phyloP scores from a whole-genome alignment of 2,113 vertebrate species.

The Platysternon megacephalum region DNA sequence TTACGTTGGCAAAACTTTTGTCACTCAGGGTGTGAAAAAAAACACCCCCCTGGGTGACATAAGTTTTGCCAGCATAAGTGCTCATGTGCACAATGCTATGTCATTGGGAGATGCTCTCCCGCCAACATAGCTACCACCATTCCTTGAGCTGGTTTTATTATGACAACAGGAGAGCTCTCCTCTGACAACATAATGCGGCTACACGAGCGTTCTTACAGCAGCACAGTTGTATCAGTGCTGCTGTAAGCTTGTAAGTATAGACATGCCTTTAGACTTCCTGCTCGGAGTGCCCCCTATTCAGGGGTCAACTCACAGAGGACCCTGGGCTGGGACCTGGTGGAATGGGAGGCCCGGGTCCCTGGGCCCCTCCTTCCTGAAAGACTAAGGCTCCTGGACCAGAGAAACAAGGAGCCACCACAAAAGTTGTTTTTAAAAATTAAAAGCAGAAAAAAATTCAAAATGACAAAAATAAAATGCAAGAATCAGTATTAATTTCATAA shows the following conservation, averaged over 20 bases:
- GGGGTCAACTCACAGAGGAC: not conserved
- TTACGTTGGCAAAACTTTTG: not conserved
- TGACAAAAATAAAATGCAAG: not conserved
- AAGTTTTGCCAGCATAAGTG: not conserved
- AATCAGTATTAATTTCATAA: not conserved
- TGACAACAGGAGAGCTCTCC: not conserved
- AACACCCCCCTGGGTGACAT: not conserved
- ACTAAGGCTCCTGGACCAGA: not conserved
- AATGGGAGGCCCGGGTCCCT: not conserved
- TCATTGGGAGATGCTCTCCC: not conserved
- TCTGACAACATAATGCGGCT: not conserved
- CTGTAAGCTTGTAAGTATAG: not conserved
- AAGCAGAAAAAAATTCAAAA: not conserved
- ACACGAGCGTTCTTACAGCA: no score
- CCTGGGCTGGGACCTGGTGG: not conserved
- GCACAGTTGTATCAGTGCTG: no score
- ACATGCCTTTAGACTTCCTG: not conserved
- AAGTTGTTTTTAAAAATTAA: not conserved
- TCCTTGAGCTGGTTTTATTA: not conserved
- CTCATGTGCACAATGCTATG: not conserved
- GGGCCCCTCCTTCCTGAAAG: not conserved
- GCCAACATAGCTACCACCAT: not conserved
- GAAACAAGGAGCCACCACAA: not conserved
- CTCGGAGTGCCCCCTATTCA: not conserved
- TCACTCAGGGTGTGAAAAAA: not conserved